Base-by-base conservation (phyloP, 1,140 invertebrate species). In the Nixonia krombeini region DNA sequence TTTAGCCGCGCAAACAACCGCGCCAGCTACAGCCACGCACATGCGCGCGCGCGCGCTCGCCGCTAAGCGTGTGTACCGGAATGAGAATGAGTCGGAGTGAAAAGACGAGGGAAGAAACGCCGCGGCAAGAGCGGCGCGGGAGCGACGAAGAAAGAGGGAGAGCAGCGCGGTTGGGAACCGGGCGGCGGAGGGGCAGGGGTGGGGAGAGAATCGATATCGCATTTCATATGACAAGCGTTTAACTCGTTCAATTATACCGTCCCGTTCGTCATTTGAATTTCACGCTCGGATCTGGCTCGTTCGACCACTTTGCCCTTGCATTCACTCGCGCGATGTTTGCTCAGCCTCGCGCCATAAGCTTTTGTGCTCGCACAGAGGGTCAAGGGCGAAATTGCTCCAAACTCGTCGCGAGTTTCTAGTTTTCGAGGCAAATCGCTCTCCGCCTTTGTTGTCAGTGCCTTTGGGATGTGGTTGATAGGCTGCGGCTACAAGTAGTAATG, bases 211-310 rank as follows among this genome's bases (percentile, higher is more conserved):
- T 70, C 67, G 67, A 70, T 70, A 70, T 61, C 67, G 56, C 46
- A 70, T 70, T 70, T 70, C 64, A 69, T 64, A 64, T 64, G 67
- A 69, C 55, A 69, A 69, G 59, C 66, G 37, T 69, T 69, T 64
- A 69, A 69, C 59, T 63, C 66, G 55, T 64, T 64, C 58, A 69
- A 69, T 59, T 69, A 69, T 69, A 58, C 44, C 49, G 46, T 57
- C 61, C n/a, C 58, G 63, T 59, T 69, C 51, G 53, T 59, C 59
- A 56, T 58, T 69, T 59, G 51, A 64, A 64, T 64, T 63, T 63
- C 53, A 59, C 56, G 59, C 59, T 28, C 46, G 41, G 25, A 47
- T 58, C 53, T 41, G 28, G 35, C 45, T 16, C 17, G 16, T 58
- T 44, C 29, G 29, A 12, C 3, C n/a, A n/a, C n/a, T n/a, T n/a